A percentile compares a stretch with the other conserved stretches of the same genome.
Evolutionary conservation across 2,797 vertebrate species (phyloP).

Genomic region (Lates japonicus): DNA sequence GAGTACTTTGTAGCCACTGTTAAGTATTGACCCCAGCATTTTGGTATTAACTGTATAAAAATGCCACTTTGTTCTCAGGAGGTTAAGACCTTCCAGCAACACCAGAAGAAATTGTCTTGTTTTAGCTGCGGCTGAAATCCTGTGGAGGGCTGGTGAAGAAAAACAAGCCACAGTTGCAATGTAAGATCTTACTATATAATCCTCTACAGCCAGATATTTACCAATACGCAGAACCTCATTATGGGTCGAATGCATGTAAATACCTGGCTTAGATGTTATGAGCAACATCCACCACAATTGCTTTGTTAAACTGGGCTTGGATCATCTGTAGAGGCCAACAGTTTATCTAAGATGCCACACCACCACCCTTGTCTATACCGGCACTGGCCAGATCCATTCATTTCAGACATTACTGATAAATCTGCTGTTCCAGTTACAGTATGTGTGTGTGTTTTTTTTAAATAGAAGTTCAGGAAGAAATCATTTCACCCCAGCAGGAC

Average conservation of each 20-base stretch:
- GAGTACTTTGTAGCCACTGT: constrained; percentile 39
- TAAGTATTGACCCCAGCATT: constrained; percentile 26
- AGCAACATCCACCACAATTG: neutral
- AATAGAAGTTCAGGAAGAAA: constrained; percentile 82
- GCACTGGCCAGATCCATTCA: neutral
- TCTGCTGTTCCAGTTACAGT: neutral
- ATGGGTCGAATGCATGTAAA: neutral
- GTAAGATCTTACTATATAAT: constrained; percentile 82
- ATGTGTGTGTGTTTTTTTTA: neutral
- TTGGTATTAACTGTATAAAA: constrained; percentile 39
- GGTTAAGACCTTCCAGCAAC: constrained; percentile 86
- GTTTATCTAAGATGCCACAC: neutral
- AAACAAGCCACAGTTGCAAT: constrained; percentile 88
- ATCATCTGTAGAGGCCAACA: neutral
- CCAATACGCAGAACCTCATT: neutral
- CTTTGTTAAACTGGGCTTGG: neutral
- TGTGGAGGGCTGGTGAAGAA: constrained; percentile 91
- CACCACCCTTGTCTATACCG: neutral
- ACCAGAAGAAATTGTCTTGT: constrained; percentile 87
- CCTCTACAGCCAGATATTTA: neutral
- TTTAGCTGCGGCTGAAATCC: constrained; percentile 87
- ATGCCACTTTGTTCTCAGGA: constrained; percentile 67
- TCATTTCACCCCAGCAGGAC: constrained; percentile 78
- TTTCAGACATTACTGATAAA: neutral
- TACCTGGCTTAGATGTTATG: neutral